Percentiles rank a stretch among this genome's conserved stretches.
These are phyloP conservation scores for Craniophora ligustri DNA, from an alignment of 2,888 invertebrate genomes.

Conservation along the genomic window DNA sequence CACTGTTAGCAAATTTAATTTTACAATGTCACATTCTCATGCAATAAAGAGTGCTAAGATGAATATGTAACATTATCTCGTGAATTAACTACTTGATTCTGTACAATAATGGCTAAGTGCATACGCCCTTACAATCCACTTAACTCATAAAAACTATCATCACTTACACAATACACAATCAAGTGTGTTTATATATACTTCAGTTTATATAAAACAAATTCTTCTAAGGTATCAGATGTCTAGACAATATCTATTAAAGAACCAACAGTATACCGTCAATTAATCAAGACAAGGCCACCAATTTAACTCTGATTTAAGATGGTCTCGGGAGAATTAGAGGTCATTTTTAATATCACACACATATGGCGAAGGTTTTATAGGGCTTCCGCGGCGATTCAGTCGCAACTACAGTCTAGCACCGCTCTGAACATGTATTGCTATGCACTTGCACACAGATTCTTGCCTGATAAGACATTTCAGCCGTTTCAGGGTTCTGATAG, in stretches of 20 bases:
- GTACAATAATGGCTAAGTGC: neutral
- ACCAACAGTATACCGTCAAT: neutral
- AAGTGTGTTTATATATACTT: neutral
- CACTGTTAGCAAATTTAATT: too few relatives aligned
- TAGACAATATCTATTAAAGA: neutral
- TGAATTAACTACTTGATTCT: neutral
- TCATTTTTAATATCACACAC: slow-evolving; percentile 7
- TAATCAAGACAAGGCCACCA: slow-evolving; percentile 1
- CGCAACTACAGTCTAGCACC: too few relatives aligned
- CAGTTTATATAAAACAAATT: neutral
- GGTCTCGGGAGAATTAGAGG: neutral
- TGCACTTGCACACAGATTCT: too few relatives aligned
- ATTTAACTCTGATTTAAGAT: slow-evolving; percentile 19
- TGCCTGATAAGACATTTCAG: too few relatives aligned
- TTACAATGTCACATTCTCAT: neutral
- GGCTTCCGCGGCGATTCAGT: too few relatives aligned
- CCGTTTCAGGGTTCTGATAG: too few relatives aligned
- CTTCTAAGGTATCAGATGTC: neutral
- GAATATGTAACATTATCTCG: neutral
- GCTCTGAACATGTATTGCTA: too few relatives aligned
- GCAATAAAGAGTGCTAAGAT: neutral
- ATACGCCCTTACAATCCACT: neutral
- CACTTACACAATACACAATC: neutral
- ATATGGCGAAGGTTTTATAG: too few relatives aligned
- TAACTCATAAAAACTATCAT: neutral